Base-by-base conservation (phyloP, 1,140 invertebrate genomes). In the Mylabris phalerata region DNA sequence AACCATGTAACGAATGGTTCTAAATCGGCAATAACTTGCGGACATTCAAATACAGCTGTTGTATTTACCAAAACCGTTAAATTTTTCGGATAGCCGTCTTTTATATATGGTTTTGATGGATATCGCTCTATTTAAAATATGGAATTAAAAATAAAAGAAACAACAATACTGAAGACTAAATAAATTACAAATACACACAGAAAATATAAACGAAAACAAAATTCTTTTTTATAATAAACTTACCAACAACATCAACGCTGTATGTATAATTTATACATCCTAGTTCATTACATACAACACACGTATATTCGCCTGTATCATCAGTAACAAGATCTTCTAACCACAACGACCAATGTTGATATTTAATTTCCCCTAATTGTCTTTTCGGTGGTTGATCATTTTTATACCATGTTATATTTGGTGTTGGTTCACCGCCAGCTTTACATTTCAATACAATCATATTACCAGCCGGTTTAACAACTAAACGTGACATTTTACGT, bases 301-400 rank as follows among this genome's bases (percentile, higher is more conserved):
- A 96, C 0, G 87, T 93, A 70, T 95, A 96, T 63, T 89, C 87
- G 13, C 90, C 92, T 45, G 81, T 83, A 65, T 95, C 93, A 10
- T 82, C 77, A 3, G 84, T 83, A 0, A 89, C 83, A 4, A 90
- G 71, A 69, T 92, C 89, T 63, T 91, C 88, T 60, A 92, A 71
- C 4, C 75, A 78, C 9, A 92, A 75, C 0, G 79, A 79, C 85
- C 86, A 89, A 61, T 84, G 85, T 72, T 74, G 9, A 56, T 67
- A 1, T 72, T 72, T 59, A 77, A 78, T 6, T 79, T 74, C 74
- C 6, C 85, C 88, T 27, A 87, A 72, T 27, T 77, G 75, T 10
- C 88, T 74, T 90, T 84, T 89, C 1, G 89, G 79, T 0, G 89
- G 88, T 61, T 66, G 56, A 13, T 65, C 77, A 69, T 84, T 71